A percentile compares a stretch with the other conserved stretches of the same genome.
Evolutionary conservation across 1,140 invertebrate species (phyloP).

Genomic region (Eulimnadia texana): DNA sequence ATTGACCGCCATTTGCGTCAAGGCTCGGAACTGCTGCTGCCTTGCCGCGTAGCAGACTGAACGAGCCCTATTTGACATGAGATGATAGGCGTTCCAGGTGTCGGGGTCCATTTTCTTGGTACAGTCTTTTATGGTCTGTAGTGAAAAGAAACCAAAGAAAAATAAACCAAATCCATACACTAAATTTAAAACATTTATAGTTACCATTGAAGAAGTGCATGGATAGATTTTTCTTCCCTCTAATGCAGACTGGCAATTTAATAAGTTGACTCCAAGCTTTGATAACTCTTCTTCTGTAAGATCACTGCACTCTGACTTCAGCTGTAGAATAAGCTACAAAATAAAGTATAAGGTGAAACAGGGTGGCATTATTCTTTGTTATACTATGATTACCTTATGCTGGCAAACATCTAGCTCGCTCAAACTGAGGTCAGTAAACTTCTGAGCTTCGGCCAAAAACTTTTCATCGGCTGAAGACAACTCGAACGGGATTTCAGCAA

Average conservation of each 20-base stretch:
- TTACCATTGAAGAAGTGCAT: conserved; percentile 45
- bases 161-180: conserved; percentile 2
- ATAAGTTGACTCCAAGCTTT: conserved; percentile 47
- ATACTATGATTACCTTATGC: conserved; percentile 34
- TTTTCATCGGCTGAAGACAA: conserved; percentile 44
- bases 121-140: conserved; percentile 41
- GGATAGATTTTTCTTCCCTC: conserved; percentile 43
- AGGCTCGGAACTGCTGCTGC: conserved; percentile 46
- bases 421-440: conserved; percentile 37
- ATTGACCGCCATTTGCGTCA: conserved; percentile 51
- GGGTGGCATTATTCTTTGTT: neutral
- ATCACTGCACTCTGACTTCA: conserved; percentile 38
- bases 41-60: conserved; percentile 49
- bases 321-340: conserved; percentile 40
- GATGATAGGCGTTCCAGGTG: conserved; percentile 54
- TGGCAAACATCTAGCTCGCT: conserved; percentile 48
- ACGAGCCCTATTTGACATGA: conserved; percentile 49
- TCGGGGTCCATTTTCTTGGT: conserved; percentile 48
- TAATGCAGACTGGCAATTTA: conserved; percentile 49
- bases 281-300: conserved; percentile 49
- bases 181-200: conserved; percentile 17
- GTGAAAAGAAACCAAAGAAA: conserved; percentile 4
- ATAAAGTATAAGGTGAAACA: conserved; percentile 18
- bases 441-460: conserved; percentile 43
- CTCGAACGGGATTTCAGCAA: conserved; percentile 37